phyloP scores from a whole-genome alignment of 2,113 vertebrate species.

The Misgurnus mizolepis region DNA sequence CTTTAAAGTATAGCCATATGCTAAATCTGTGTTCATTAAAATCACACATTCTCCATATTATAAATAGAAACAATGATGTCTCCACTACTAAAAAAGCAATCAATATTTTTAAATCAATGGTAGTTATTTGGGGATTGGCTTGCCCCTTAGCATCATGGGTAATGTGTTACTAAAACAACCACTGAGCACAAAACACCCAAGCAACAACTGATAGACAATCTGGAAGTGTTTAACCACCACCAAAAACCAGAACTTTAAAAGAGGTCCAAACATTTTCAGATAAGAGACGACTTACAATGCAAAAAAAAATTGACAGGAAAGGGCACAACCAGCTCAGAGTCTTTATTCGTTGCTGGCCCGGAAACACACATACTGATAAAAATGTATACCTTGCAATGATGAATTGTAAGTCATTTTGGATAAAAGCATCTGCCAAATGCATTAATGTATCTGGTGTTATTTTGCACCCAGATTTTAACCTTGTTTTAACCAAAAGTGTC shows the following conservation, averaged over 20 bases:
- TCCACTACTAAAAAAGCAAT: not conserved
- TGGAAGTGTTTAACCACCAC: constrained; percentile 36
- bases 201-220: constrained; percentile 9
- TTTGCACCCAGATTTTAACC: too few relatives aligned
- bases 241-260: constrained; percentile 17
- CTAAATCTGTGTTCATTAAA: not conserved
- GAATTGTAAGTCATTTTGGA: too few relatives aligned
- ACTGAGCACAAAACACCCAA: not conserved
- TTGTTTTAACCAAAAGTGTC: too few relatives aligned
- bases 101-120: too few relatives aligned
- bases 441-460: too few relatives aligned
- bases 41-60: not conserved
- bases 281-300: too few relatives aligned
- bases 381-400: too few relatives aligned
- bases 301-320: too few relatives aligned
- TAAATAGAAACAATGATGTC: not conserved
- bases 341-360: too few relatives aligned
- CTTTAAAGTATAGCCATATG: not conserved
- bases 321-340: too few relatives aligned
- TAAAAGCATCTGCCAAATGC: too few relatives aligned
- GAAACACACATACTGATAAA: too few relatives aligned
- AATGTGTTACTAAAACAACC: constrained; percentile 1
- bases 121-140: not conserved
- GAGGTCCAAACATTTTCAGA: not conserved
- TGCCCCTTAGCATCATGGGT: not conserved